Evolutionary conservation across 2,113 vertebrate species (phyloP).

Genomic region (Callithrix jacchus): DNA sequence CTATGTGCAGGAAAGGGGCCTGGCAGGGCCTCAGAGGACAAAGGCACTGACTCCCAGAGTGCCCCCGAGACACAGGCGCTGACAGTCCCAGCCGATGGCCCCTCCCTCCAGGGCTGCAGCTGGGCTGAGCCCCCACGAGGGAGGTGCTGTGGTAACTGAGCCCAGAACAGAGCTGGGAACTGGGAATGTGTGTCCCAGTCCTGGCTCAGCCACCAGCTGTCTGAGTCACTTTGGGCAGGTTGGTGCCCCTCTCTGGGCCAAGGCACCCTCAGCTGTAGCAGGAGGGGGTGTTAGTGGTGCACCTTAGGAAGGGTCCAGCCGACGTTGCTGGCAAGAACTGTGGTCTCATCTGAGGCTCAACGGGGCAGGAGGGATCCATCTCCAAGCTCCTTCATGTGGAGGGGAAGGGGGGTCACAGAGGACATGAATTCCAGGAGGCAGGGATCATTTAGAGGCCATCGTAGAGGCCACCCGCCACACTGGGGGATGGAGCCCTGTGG

Average conservation of each 20-base stretch:
- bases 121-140: background rate
- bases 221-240: background rate
- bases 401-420: background rate
- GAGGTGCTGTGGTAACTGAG: background rate
- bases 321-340: background rate
- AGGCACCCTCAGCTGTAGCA: background rate
- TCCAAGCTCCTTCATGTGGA: background rate
- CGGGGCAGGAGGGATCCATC: background rate
- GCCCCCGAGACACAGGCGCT: background rate
- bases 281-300: background rate
- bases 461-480: background rate
- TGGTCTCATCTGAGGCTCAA: background rate
- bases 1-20: background rate
- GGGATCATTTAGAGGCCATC: background rate
- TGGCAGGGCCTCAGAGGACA: background rate
- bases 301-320: too few species aligned
- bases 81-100: too few species aligned
- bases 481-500: background rate
- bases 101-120: background rate
- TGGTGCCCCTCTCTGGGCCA: background rate
- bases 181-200: background rate
- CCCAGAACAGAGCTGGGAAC: background rate
- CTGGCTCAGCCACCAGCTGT: background rate
- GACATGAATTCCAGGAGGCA: background rate
- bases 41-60: background rate